Conservation (phyloP, 2,888 invertebrate genomes). For the Scaptomyza reducta region DNA sequence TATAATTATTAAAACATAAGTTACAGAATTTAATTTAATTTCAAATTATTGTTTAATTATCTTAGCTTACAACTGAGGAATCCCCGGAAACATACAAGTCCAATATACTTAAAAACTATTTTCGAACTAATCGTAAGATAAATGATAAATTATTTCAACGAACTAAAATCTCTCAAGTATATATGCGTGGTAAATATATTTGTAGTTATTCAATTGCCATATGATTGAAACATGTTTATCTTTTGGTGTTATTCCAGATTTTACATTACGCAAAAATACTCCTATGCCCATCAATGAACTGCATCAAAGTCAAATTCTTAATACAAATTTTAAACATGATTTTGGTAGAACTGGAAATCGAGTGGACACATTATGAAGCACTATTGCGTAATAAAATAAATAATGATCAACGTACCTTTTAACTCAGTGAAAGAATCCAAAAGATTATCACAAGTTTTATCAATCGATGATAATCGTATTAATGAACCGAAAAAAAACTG, state of each 20-base stretch:
- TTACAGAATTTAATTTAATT: neutral
- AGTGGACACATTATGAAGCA: neutral
- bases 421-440: no score
- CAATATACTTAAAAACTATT: constrained; percentile 89
- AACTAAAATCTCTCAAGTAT: constrained; percentile 85
- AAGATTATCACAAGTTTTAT: no score
- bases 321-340: constrained; percentile 15
- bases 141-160: constrained; percentile 86
- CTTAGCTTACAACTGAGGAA: constrained; percentile 13
- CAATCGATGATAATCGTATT: no score
- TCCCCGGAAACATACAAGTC: constrained; percentile 84
- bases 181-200: constrained; percentile 29
- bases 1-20: neutral
- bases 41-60: neutral
- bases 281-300: constrained; percentile 35
- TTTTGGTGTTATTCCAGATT: constrained; percentile 17
- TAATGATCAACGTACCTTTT: no score
- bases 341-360: constrained; percentile 1
- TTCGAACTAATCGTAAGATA: constrained; percentile 86
- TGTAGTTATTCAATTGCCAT: neutral
- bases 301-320: neutral
- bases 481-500: no score
- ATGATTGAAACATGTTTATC: neutral
- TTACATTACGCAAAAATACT: constrained; percentile 23
- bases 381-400: no score